Conservation (phyloP, 2,113 vertebrate species). For the Melanerpes formicivorus region DNA sequence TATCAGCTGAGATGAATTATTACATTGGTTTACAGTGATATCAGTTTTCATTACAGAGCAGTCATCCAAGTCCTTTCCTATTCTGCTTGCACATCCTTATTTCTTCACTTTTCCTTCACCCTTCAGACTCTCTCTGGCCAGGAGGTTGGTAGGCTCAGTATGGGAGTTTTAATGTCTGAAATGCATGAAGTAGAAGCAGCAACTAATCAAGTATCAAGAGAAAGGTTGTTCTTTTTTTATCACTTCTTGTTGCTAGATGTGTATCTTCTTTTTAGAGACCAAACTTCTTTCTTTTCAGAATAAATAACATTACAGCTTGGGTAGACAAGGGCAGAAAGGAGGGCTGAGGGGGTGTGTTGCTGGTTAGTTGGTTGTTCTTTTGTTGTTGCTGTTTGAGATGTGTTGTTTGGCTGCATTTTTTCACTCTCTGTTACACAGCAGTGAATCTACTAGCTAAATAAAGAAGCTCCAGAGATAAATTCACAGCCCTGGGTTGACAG, state of each 20-base stretch:
- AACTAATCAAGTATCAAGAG: background rate
- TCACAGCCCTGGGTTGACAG: background rate
- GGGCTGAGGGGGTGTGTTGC: fast-evolving
- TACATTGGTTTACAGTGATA: constrained; percentile 20
- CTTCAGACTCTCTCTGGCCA: background rate
- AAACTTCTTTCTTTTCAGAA: background rate
- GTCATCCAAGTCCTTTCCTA: constrained; percentile 18
- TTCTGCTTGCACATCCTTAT: constrained; percentile 1
- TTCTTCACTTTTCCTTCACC: constrained; percentile 2
- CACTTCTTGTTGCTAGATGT: background rate
- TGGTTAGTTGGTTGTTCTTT: background rate
- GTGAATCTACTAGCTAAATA: background rate
- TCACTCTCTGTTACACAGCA: background rate
- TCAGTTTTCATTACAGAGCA: constrained; percentile 44
- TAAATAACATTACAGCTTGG: background rate
- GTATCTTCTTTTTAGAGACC: background rate
- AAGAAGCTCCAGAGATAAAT: background rate
- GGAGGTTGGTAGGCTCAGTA: background rate
- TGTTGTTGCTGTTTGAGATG: background rate
- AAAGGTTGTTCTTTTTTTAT: background rate
- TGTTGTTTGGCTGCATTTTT: background rate
- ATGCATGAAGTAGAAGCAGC: background rate
- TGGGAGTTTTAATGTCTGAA: background rate
- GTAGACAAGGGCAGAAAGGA: background rate
- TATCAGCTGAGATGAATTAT: constrained; percentile 58